Evolutionary conservation across 1,140 invertebrate species (phyloP).

Genomic region (Polyergus mexicanus): DNA sequence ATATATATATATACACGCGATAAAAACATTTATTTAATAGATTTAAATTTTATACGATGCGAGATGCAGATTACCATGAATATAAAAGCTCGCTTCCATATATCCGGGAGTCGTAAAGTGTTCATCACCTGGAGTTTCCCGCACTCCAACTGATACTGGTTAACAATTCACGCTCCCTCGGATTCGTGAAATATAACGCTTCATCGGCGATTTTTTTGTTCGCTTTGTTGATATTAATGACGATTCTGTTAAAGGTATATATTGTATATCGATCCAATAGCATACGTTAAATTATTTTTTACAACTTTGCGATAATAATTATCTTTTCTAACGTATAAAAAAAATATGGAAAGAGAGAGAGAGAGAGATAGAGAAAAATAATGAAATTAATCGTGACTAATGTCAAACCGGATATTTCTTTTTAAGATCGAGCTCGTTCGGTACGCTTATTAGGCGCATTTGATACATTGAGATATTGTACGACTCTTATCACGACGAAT

Average conservation of each 20-base stretch:
- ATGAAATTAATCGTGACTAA: background rate
- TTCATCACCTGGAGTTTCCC: conserved; percentile 55
- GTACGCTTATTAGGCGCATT: background rate
- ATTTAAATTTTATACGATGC: conserved; percentile 30
- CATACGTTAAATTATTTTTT: background rate
- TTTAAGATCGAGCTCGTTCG: conserved; percentile 13
- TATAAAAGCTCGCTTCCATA: conserved; percentile 27
- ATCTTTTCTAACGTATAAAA: background rate
- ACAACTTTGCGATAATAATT: background rate
- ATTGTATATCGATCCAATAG: background rate
- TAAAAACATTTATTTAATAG: conserved; percentile 19
- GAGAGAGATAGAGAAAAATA: too few species aligned
- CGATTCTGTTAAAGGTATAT: background rate
- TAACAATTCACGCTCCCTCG: conserved; percentile 42
- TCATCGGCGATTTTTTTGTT: background rate
- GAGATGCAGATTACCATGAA: conserved; percentile 44
- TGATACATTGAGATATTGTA: conserved; percentile 7
- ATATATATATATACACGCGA: background rate
- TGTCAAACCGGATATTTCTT: conserved; percentile 3
- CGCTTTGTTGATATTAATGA: background rate
- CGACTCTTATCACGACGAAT: background rate
- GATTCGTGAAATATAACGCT: conserved; percentile 19
- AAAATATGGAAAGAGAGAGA: background rate
- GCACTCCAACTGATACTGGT: conserved; percentile 18
- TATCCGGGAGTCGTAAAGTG: conserved; percentile 33